Evolutionary conservation across 1,140 invertebrate genomes (phyloP).

Genomic region (Drosophila ogumai): DNA sequence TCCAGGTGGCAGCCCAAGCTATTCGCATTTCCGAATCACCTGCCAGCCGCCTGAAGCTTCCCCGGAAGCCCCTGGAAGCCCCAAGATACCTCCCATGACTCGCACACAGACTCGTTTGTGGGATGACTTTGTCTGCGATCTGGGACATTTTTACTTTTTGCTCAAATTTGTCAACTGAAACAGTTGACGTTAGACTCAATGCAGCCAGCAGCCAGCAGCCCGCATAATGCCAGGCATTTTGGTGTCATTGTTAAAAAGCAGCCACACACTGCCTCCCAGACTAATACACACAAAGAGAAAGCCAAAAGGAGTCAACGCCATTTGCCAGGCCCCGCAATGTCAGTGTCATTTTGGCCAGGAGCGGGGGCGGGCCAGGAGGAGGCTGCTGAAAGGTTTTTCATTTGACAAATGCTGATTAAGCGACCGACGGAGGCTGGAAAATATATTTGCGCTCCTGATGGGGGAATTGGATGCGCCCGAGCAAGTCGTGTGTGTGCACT

Average conservation of each 20-base stretch:
- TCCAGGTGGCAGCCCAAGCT: slow-evolving; percentile 43
- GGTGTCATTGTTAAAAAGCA: slow-evolving; percentile 60
- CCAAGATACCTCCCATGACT: not conserved
- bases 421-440: slow-evolving; percentile 54
- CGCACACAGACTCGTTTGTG: slow-evolving; percentile 30
- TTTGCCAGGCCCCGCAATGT: slow-evolving; percentile 53
- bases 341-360: slow-evolving; percentile 36
- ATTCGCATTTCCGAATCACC: slow-evolving; percentile 39
- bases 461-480: slow-evolving; percentile 24
- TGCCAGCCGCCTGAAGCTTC: slow-evolving; percentile 12
- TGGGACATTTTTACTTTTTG: slow-evolving; percentile 62
- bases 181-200: slow-evolving; percentile 70
- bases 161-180: slow-evolving; percentile 71
- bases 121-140: slow-evolving; percentile 33
- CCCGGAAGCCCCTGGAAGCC: not conserved
- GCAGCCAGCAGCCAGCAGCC: slow-evolving; percentile 48
- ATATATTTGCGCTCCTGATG: slow-evolving; percentile 33
- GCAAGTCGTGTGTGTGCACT: slow-evolving; percentile 48
- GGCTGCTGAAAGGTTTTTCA: slow-evolving; percentile 58
- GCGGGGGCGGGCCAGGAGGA: not conserved
- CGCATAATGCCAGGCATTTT: slow-evolving; percentile 65
- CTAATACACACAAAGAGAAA: slow-evolving; percentile 42
- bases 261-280: slow-evolving; percentile 12
- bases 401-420: slow-evolving; percentile 71
- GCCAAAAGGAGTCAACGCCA: slow-evolving; percentile 56